Conservation (phyloP, 1,140 invertebrate genomes). For the Drosophila simulans region DNA sequence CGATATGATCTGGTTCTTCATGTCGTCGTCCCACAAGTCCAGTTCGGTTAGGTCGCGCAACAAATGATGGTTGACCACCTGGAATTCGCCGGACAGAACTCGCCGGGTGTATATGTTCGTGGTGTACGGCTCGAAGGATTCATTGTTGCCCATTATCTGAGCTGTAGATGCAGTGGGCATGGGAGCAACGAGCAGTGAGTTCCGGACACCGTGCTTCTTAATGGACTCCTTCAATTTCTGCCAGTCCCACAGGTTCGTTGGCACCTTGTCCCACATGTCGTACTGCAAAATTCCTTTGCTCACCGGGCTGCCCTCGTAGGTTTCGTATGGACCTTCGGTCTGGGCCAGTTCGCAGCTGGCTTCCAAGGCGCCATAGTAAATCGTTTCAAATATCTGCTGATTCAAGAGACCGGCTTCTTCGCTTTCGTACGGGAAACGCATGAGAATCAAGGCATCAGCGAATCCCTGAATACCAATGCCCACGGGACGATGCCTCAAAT, state of each 20-base stretch:
- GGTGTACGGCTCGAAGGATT: constrained; percentile 99
- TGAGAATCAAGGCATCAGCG: constrained; percentile 97
- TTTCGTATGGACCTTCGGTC: constrained; percentile 94
- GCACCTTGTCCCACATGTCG: constrained; percentile 98
- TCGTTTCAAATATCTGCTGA: constrained; percentile 98
- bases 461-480: constrained; percentile 98
- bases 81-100: constrained; percentile 95
- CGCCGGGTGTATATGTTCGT: constrained; percentile 98
- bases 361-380: constrained; percentile 98
- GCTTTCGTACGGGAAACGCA: constrained; percentile 97
- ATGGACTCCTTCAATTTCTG: constrained; percentile 93
- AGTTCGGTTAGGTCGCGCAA: constrained; percentile 96
- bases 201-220: constrained; percentile 95
- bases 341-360: constrained; percentile 98
- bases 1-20: constrained; percentile 97
- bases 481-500: constrained; percentile 97
- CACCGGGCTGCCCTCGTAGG: constrained; percentile 95
- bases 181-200: constrained; percentile 97
- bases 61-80: constrained; percentile 98
- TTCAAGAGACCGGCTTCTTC: constrained; percentile 94
- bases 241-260: constrained; percentile 97
- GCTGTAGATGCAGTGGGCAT: constrained; percentile 99
- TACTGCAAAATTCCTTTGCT: constrained; percentile 98
- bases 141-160: constrained; percentile 99
- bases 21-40: constrained; percentile 97